phyloP scores from a whole-genome alignment of 2,113 vertebrate species.

The Laterallus jamaicensis region DNA sequence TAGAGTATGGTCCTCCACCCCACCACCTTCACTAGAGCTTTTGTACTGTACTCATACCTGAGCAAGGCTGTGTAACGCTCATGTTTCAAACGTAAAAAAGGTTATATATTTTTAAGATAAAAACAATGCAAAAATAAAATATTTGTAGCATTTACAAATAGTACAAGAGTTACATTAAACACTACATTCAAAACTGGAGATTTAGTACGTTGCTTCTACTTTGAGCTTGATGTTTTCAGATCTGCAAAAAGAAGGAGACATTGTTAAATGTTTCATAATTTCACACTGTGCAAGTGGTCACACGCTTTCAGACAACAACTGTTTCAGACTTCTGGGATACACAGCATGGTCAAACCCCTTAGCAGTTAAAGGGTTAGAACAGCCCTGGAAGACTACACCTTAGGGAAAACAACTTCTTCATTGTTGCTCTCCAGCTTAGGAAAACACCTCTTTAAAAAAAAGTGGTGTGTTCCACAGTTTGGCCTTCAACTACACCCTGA shows the following conservation, averaged over 20 bases:
- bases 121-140: conserved; percentile 86
- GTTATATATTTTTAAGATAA: conserved; percentile 77
- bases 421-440: not conserved
- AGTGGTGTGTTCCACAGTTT: not conserved
- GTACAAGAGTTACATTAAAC: conserved; percentile 78
- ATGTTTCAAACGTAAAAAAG: conserved; percentile 74
- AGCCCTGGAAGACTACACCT: not conserved
- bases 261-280: not conserved
- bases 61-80: conserved; percentile 66
- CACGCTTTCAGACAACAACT: not conserved
- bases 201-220: conserved; percentile 56
- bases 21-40: not conserved
- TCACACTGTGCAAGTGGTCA: rapidly evolving
- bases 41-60: conserved; percentile 63
- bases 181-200: conserved; percentile 65
- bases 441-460: not conserved
- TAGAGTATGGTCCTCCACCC: conserved; percentile 28
- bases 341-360: not conserved
- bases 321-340: not conserved
- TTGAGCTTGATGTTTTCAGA: conserved; percentile 71
- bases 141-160: conserved; percentile 84
- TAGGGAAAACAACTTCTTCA: not conserved
- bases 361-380: not conserved
- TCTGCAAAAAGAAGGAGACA: conserved; percentile 64
- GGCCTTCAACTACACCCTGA: not conserved